A percentile compares a stretch with the other conserved stretches of the same genome.
phyloP scores from a whole-genome alignment of 2,888 invertebrate species.

The Heliconius hortense region DNA sequence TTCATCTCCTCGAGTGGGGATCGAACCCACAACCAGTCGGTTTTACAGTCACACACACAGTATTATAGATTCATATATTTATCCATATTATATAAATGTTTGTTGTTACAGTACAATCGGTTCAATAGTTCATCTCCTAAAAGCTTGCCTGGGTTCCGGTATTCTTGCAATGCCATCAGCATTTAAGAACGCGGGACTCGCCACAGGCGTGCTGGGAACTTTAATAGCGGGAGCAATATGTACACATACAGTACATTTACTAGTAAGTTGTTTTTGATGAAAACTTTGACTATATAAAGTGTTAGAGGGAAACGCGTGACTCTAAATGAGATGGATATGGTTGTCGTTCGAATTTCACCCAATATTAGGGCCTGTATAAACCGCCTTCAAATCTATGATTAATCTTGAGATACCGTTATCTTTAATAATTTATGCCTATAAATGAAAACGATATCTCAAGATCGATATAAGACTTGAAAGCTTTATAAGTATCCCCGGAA shows the following conservation, averaged over 20 bases:
- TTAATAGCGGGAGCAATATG: constrained; percentile 92
- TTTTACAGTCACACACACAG: too few relatives aligned
- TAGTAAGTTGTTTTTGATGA: constrained; percentile 54
- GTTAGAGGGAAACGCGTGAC: background rate
- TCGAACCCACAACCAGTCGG: too few relatives aligned
- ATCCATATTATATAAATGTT: background rate
- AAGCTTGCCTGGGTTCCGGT: constrained; percentile 96
- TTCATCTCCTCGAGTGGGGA: too few relatives aligned
- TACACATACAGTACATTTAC: constrained; percentile 94
- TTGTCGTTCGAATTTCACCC: background rate
- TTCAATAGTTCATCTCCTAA: constrained; percentile 93
- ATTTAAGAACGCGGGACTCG: constrained; percentile 90
- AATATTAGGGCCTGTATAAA: too few relatives aligned
- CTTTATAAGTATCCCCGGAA: too few relatives aligned
- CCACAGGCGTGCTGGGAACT: constrained; percentile 89
- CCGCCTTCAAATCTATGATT: too few relatives aligned
- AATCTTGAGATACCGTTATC: too few relatives aligned
- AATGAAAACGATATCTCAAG: too few relatives aligned
- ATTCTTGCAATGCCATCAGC: constrained; percentile 95
- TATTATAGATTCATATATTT: too few relatives aligned
- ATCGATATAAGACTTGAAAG: too few relatives aligned
- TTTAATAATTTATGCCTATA: too few relatives aligned
- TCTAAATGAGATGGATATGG: background rate
- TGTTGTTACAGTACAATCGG: constrained; percentile 86
- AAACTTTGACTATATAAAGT: background rate